A percentile compares a stretch with the other conserved stretches of the same genome.
Evolutionary conservation across 2,888 invertebrate species (phyloP).

Genomic region (Cecidostiba fungosa): DNA sequence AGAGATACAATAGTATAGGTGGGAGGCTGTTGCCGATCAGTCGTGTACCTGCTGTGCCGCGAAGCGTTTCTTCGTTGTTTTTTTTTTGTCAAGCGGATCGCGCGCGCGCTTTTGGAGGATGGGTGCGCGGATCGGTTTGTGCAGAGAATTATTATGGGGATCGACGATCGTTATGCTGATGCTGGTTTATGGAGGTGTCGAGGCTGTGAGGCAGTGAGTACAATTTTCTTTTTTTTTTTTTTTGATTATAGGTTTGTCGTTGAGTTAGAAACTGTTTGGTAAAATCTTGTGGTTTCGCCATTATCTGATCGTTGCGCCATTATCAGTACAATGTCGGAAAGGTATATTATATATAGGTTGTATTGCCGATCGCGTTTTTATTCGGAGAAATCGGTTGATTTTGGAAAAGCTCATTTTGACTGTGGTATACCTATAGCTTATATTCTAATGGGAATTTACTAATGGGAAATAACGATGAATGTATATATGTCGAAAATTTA

Average conservation of each 20-base stretch:
- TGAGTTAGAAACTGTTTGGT: neutral
- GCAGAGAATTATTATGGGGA: neutral
- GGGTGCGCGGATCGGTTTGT: neutral
- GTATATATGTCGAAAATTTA: too few species aligned
- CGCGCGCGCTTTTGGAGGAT: neutral
- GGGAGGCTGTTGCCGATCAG: slow-evolving; percentile 6
- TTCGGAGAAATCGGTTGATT: too few species aligned
- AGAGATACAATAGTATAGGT: neutral
- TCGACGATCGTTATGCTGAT: neutral
- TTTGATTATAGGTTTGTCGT: neutral
- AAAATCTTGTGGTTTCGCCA: neutral
- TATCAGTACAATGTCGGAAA: neutral
- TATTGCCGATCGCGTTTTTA: too few species aligned
- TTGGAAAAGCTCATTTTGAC: too few species aligned
- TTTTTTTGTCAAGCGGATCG: neutral
- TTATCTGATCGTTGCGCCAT: neutral
- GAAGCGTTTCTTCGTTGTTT: neutral
- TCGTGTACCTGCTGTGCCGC: neutral
- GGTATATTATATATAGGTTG: too few species aligned
- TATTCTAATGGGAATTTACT: too few species aligned
- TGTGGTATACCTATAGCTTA: too few species aligned
- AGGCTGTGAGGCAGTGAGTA: slow-evolving; percentile 3
- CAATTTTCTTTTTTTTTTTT: neutral
- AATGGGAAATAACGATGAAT: too few species aligned
- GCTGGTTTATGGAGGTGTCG: neutral